Base-by-base conservation (phyloP, 2,888 invertebrate genomes). In the Cephus runcator region DNA sequence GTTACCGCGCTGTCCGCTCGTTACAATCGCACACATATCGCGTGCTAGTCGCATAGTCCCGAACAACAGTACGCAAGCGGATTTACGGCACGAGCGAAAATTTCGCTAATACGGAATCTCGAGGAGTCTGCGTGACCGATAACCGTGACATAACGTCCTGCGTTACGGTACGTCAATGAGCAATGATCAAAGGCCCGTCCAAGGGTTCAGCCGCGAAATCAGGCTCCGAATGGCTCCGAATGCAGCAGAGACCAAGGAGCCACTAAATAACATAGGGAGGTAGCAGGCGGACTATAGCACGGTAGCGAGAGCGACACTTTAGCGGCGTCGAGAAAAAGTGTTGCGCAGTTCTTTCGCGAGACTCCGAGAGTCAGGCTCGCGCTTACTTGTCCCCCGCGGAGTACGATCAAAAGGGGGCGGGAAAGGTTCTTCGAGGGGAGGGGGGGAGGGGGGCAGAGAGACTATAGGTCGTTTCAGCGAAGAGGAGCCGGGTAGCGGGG, bases 261-360 rank as follows among this genome's bases (percentile, higher is more conserved):
- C 78, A 84, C 82, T 81, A 81, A 80, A 79, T 80, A 80, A 84
- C 81, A 77, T 83, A 77, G 80, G 82, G 81, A 73, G 77, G 69
- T n/a, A 69, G 69, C 40, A 40, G 15, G 77, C 75, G 34, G 77
- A 2, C 75, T 36, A 34, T 68, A 73, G 75, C 69, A 76, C 71
- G 40, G 77, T 73, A 74, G 74, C 68, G 69, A 36, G 33, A 68
- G 69, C 76, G 77, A 79, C 77, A 77, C 76, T 79, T 75, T 36
- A 74, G 71, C 79, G 35, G 71, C 77, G 73, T 35, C 74, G 76
- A 79, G 71, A 78, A 78, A 78, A 78, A 78, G 86, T 83, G 85
- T 86, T 85, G 83, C 84, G 84, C 87, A 87, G 85, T 88, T 88
- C 85, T 87, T 87, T 88, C 83, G 82, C 81, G 79, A 80, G 77